phyloP scores from a whole-genome alignment of 2,797 vertebrate species.

The Remorina albescens region DNA sequence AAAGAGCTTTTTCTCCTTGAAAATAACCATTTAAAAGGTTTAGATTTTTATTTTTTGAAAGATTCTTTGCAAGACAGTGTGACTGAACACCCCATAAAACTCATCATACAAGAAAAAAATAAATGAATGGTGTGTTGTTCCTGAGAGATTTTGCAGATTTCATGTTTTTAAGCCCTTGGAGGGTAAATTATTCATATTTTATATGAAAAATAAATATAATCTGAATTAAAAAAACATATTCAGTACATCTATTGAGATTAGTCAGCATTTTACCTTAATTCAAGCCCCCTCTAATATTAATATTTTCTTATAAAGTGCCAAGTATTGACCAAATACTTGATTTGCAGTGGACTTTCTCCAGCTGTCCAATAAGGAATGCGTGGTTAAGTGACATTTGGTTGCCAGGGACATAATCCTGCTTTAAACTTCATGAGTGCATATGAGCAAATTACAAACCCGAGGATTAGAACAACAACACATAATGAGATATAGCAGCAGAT shows the following conservation, averaged over 20 bases:
- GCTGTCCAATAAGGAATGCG: constrained; percentile 58
- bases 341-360: constrained; percentile 63
- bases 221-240: constrained; percentile 11
- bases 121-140: background rate
- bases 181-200: background rate
- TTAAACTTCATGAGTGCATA: constrained; percentile 80
- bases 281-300: constrained; percentile 19
- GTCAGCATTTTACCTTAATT: constrained; percentile 26
- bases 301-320: constrained; percentile 29
- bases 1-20: background rate
- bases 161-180: background rate
- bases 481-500: constrained; percentile 75
- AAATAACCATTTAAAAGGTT: background rate
- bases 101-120: background rate
- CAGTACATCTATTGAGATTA: constrained; percentile 15
- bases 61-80: background rate
- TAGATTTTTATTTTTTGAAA: background rate
- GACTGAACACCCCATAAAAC: background rate
- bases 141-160: background rate
- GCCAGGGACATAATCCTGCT: constrained; percentile 77
- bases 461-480: constrained; percentile 76
- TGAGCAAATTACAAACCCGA: constrained; percentile 77
- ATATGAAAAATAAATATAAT: background rate
- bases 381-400: constrained; percentile 77
- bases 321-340: constrained; percentile 57